These are phyloP conservation scores for Chouioia cunea DNA, from an alignment of 2,888 invertebrate genomes.

Conservation along the genomic window DNA sequence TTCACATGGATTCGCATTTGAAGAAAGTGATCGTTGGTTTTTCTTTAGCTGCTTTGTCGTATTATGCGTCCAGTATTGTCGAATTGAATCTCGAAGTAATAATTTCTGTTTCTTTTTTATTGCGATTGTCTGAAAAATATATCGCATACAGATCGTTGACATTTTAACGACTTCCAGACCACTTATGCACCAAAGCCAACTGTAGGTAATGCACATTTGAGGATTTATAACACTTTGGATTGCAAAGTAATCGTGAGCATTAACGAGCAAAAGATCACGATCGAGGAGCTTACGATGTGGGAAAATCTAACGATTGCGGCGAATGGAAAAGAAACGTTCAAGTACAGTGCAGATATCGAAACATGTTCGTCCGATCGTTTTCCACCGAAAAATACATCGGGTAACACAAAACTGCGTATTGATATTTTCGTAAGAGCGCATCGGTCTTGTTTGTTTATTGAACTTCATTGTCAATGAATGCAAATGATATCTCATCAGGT, in stretches of 20 bases:
- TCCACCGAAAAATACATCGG: neutral
- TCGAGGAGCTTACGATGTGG: constrained; percentile 55
- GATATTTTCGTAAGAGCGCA: too few species aligned
- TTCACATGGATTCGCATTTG: constrained; percentile 80
- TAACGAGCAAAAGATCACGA: constrained; percentile 34
- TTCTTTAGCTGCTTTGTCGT: constrained; percentile 84
- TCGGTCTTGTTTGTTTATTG: too few species aligned
- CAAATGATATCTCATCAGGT: too few species aligned
- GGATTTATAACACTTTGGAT: constrained; percentile 75
- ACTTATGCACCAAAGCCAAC: constrained; percentile 74
- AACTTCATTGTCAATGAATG: too few species aligned
- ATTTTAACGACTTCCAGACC: constrained; percentile 67
- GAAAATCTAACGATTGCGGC: constrained; percentile 47
- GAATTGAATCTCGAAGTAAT: constrained; percentile 80
- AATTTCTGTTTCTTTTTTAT: too few species aligned
- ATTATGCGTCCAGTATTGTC: constrained; percentile 86
- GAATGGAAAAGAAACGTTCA: neutral
- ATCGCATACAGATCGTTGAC: too few species aligned
- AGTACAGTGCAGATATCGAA: constrained; percentile 12
- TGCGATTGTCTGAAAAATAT: too few species aligned
- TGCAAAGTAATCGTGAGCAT: constrained; percentile 54
- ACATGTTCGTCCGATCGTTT: neutral
- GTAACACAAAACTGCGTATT: neutral
- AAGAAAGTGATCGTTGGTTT: constrained; percentile 92
- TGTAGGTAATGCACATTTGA: constrained; percentile 74